Base-by-base conservation (phyloP, 2,113 vertebrate genomes). In the Nettapus auritus region DNA sequence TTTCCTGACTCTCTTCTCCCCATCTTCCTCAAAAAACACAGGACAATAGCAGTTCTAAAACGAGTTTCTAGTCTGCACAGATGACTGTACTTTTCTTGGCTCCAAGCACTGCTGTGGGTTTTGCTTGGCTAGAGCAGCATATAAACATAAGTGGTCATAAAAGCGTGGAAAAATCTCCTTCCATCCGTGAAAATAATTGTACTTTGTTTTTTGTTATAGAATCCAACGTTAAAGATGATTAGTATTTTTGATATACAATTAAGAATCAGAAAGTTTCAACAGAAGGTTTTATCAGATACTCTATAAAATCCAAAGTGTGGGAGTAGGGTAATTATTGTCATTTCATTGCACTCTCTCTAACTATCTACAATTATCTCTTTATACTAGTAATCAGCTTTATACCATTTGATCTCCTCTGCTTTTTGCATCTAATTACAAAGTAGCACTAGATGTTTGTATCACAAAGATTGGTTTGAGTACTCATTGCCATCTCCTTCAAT, bases 361-460 rank as follows among this genome's bases (percentile, higher is more conserved):
- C 66, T 85, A 77, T 67, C 67, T 91, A 89, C 55, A 85, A 88
- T 91, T 91, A 91, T 42, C 55, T 62, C 67, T 93, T 82, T 89
- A 91, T 69, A 60, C 34, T 28, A 82, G 57, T 83, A 89, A 93
- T 86, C 77, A 75, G 77, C 63, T 81, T 92, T 53, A 96, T 82
- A 70, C 17, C 44, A 82, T 92, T 90, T 89, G 40, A 94, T 90
- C n/a, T 79, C 38, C 48, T 80, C 82, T 84, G 44, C 33, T 75
- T 96, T 93, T 91, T 86, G 84, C 6, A 19, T 57, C 31, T 93
- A 92, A 93, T 92, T 95, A 87, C 52, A 64, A 95, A 77, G 60
- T 28, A 88, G 77, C 53, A 66, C 44, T 48, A 70, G n/a, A 93
- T 59, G 60, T 77, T 91, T 77, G 46, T 85, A 86, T 82, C 79